Conservation (phyloP, 2,113 vertebrate species). For the Tichodroma muraria region DNA sequence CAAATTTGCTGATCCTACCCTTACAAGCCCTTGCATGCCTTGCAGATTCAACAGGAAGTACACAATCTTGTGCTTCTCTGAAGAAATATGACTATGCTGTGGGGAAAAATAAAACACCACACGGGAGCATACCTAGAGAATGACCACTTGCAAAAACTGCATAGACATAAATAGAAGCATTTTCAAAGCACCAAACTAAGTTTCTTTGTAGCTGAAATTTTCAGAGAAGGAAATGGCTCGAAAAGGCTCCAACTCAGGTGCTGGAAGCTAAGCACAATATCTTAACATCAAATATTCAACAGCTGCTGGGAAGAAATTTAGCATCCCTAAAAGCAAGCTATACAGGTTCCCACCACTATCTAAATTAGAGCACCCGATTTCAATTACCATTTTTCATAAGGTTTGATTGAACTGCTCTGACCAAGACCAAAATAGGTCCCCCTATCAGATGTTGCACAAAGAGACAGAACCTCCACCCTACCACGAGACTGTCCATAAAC, state of each 20-base stretch:
- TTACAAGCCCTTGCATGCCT: background rate
- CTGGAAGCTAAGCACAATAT: background rate
- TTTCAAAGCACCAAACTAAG: background rate
- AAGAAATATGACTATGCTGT: background rate
- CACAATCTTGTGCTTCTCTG: background rate
- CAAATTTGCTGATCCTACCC: background rate
- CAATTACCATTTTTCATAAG: background rate
- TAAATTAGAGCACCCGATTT: background rate
- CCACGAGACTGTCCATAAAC: background rate
- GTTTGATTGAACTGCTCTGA: background rate
- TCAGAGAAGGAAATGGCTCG: background rate
- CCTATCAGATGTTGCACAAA: background rate
- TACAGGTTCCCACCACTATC: background rate
- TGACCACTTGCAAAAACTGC: background rate
- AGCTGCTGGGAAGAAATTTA: background rate
- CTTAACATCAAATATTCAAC: background rate
- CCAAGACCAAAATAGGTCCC: background rate
- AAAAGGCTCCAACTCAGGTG: background rate
- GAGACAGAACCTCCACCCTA: background rate
- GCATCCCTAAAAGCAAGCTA: background rate
- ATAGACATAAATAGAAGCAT: accelerated
- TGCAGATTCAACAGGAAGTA: background rate
- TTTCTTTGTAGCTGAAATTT: background rate
- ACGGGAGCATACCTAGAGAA: background rate
- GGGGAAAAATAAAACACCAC: background rate